Evolutionary conservation across 2,797 vertebrate species (phyloP).

Genomic region (Harpagifer antarcticus): DNA sequence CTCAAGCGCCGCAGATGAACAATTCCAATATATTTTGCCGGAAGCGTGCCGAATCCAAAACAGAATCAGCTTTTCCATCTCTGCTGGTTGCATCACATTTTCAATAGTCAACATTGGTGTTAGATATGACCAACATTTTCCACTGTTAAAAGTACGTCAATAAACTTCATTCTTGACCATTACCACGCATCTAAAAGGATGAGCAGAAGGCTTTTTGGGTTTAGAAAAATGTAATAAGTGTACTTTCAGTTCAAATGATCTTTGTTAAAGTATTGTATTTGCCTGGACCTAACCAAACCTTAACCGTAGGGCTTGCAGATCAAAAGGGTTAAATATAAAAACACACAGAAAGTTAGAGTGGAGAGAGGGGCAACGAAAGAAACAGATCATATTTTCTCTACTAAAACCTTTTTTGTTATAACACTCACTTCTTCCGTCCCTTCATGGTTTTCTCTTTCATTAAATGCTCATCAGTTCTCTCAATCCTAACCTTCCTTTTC

Average conservation of each 20-base stretch:
- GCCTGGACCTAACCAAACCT: background rate
- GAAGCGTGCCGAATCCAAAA: background rate
- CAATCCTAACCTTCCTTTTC: constrained; percentile 57
- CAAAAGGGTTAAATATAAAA: background rate
- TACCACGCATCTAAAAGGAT: background rate
- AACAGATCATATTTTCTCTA: constrained; percentile 39
- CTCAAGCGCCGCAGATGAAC: background rate
- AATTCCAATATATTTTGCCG: background rate
- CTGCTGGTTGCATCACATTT: background rate
- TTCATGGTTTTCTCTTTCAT: constrained; percentile 65
- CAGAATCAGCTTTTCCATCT: too few species aligned
- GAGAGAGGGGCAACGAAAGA: constrained; percentile 41
- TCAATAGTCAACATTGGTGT: background rate
- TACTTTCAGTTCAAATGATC: background rate
- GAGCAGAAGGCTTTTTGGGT: background rate
- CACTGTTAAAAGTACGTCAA: background rate
- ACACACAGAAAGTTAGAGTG: background rate
- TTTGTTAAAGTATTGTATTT: background rate
- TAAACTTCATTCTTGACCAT: background rate
- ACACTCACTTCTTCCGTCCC: constrained; percentile 35
- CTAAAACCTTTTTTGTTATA: constrained; percentile 50
- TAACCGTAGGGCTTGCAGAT: background rate
- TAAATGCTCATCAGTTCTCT: constrained; percentile 62
- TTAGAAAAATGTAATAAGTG: background rate
- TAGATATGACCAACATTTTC: too few species aligned